These are phyloP conservation scores for Panorpa germanica DNA, from an alignment of 2,888 invertebrate genomes.

Conservation along the genomic window DNA sequence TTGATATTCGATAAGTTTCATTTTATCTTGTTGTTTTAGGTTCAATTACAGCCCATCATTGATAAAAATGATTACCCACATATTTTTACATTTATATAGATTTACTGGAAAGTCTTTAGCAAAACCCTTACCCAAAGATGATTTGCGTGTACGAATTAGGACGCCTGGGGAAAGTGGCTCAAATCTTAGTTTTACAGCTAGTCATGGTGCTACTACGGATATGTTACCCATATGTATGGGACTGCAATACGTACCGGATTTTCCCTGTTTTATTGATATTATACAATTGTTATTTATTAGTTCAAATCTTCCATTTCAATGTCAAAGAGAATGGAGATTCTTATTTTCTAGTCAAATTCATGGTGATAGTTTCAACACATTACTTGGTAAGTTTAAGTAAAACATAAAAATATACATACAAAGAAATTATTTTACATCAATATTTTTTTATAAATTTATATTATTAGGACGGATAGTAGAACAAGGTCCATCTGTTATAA, in stretches of 20 bases:
- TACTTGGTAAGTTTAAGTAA: conserved; percentile 31
- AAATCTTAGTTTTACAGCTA: conserved; percentile 18
- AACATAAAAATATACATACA: not conserved
- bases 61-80: conserved; percentile 29
- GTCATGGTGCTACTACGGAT: conserved; percentile 23
- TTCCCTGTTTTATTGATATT: conserved; percentile 54
- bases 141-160: conserved; percentile 14
- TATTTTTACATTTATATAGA: conserved; percentile 30
- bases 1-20: too few relatives aligned
- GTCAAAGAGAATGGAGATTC: conserved; percentile 68
- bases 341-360: conserved; percentile 73
- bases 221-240: conserved; percentile 23
- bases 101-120: conserved; percentile 4
- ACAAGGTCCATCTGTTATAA: conserved; percentile 64
- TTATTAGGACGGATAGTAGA: conserved; percentile 45
- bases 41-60: conserved; percentile 29
- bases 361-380: conserved; percentile 78
- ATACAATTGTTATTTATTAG: conserved; percentile 67
- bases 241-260: conserved; percentile 52
- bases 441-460: conserved; percentile 1
- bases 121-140: conserved; percentile 10
- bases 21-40: conserved; percentile 19
- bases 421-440: conserved; percentile 5
- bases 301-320: conserved; percentile 52
- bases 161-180: conserved; percentile 13